Conservation (phyloP, 2,888 invertebrate genomes). For the Eledone cirrhosa region DNA sequence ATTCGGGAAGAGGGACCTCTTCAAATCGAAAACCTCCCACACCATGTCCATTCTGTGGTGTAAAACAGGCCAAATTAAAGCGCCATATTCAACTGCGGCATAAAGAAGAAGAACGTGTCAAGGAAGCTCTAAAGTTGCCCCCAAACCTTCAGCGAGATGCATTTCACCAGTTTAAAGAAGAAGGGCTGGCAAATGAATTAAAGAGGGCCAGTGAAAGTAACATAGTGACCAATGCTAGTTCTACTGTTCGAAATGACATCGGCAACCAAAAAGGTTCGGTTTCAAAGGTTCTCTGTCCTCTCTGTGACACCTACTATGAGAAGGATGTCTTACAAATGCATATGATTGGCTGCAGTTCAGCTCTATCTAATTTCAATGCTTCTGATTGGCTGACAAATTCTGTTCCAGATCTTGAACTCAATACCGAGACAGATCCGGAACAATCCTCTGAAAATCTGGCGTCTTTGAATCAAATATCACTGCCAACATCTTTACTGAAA, state of each 20-base stretch:
- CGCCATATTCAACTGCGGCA: slow-evolving; percentile 20
- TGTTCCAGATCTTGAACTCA: slow-evolving; percentile 3
- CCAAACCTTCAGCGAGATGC: slow-evolving; percentile 7
- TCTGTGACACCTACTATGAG: slow-evolving; percentile 17
- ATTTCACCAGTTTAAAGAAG: slow-evolving; percentile 22
- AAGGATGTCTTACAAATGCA: slow-evolving; percentile 22
- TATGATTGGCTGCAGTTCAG: slow-evolving; percentile 19
- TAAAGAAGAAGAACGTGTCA: slow-evolving; percentile 23
- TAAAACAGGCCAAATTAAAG: slow-evolving; percentile 17
- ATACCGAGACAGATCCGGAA: background rate
- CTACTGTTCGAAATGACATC: background rate
- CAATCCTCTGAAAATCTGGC: slow-evolving; percentile 19
- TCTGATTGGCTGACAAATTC: slow-evolving; percentile 14
- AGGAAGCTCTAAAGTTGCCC: slow-evolving; percentile 18
- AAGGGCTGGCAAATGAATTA: slow-evolving; percentile 8
- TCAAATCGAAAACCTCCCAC: slow-evolving; percentile 20
- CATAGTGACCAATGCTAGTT: background rate
- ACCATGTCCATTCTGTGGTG: slow-evolving; percentile 24
- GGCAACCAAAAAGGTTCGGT: background rate
- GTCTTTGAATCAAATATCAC: background rate
- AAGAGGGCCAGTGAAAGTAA: background rate
- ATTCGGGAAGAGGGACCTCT: slow-evolving; percentile 12
- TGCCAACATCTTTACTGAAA: background rate
- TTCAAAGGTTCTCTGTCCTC: slow-evolving; percentile 10
- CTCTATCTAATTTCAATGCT: slow-evolving; percentile 5